A percentile compares a stretch with the other conserved stretches of the same genome.
Evolutionary conservation across 1,140 invertebrate species (phyloP).

Genomic region (Meloidogyne hapla): DNA sequence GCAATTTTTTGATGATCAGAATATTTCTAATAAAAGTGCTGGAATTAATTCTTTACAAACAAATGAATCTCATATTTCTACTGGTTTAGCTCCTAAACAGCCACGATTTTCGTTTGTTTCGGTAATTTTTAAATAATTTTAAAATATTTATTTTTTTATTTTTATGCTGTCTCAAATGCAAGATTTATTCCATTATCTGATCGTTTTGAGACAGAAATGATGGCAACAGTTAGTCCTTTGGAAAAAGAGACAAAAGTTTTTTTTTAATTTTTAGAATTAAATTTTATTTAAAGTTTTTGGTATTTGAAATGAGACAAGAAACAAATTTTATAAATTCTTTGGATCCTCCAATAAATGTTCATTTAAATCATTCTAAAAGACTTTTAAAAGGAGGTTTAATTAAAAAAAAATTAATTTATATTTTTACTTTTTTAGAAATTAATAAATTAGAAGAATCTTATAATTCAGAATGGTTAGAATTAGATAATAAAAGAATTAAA

Average conservation of each 20-base stretch:
- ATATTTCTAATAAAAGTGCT: background rate
- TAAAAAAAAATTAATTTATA: background rate
- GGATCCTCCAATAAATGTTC: background rate
- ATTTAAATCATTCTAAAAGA: conserved; percentile 21
- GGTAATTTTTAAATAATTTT: background rate
- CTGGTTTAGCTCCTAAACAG: background rate
- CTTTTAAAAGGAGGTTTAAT: conserved; percentile 14
- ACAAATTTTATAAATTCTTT: conserved; percentile 26
- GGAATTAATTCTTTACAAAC: background rate
- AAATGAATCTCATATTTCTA: background rate
- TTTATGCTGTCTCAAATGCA: conserved; percentile 1
- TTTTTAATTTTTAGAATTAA: background rate
- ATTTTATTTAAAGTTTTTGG: background rate
- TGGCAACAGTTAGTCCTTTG: background rate
- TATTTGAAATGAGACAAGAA: conserved; percentile 31
- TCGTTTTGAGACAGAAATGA: background rate
- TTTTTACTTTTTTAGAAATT: background rate
- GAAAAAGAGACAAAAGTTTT: background rate
- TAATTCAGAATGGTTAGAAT: conserved; percentile 20
- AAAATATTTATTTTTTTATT: background rate
- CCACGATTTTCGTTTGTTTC: background rate
- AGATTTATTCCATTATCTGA: conserved; percentile 5
- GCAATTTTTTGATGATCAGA: background rate
- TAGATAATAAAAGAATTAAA: background rate
- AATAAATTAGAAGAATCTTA: conserved; percentile 11